phyloP scores from a whole-genome alignment of 2,113 vertebrate genomes.

The Isichthys henryi region DNA sequence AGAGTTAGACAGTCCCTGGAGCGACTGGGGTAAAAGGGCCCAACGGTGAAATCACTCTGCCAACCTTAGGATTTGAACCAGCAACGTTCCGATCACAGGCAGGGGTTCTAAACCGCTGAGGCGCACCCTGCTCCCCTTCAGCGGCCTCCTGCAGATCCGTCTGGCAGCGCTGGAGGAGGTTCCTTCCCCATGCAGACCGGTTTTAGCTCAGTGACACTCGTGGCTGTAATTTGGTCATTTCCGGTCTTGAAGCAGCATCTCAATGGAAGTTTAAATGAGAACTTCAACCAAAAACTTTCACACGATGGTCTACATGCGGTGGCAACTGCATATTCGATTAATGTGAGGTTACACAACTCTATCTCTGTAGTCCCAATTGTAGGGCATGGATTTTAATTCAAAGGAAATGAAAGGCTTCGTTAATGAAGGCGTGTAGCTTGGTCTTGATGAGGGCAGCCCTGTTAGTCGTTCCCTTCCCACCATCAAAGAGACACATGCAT shows the following conservation, averaged over 20 bases:
- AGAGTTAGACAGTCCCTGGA: background rate
- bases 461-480: constrained; percentile 31
- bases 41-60: background rate
- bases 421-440: background rate
- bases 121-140: background rate
- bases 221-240: background rate
- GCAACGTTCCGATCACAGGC: background rate
- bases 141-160: background rate
- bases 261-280: background rate
- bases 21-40: background rate
- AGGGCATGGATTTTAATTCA: background rate
- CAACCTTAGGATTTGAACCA: no score
- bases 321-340: background rate
- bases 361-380: background rate
- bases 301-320: background rate
- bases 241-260: background rate
- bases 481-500: constrained; percentile 73
- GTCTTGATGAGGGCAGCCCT: background rate
- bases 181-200: background rate
- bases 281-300: background rate
- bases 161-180: background rate
- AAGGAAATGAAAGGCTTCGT: background rate
- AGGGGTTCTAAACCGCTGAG: background rate
- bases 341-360: background rate
- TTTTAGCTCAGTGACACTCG: background rate